Percentiles rank a stretch among this genome's conserved stretches.
These are phyloP conservation scores for Schizothorax lantsangensis DNA, from an alignment of 2,797 vertebrate genomes.

Conservation along the genomic window DNA sequence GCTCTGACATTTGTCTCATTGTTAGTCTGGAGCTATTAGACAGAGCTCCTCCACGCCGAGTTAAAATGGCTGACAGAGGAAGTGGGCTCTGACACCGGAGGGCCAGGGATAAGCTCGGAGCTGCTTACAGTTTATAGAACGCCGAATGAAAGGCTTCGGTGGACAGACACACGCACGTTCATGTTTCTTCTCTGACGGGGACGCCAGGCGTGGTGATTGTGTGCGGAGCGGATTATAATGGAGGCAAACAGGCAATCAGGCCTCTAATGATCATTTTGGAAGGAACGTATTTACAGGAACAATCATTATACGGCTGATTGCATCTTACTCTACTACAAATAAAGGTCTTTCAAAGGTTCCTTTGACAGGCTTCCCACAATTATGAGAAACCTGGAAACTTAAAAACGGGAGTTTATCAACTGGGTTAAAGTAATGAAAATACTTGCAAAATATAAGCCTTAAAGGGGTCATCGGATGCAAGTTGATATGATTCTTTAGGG, in stretches of 20 bases:
- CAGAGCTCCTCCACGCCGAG: constrained; percentile 37
- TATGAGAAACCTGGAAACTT: neutral
- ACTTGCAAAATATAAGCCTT: neutral
- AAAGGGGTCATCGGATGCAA: no score
- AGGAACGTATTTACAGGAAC: constrained; percentile 2
- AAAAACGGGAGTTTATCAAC: neutral
- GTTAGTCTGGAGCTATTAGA: constrained; percentile 44
- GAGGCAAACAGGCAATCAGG: neutral
- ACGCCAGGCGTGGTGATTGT: neutral
- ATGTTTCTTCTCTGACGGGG: constrained; percentile 3
- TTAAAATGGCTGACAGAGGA: constrained; percentile 41
- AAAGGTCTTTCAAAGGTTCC: neutral
- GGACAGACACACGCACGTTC: neutral
- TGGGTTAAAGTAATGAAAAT: neutral
- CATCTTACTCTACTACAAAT: neutral
- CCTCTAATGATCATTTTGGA: neutral
- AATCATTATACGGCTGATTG: neutral
- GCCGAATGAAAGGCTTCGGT: neutral
- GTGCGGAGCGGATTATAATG: neutral
- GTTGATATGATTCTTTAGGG: no score
- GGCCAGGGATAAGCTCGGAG: constrained; percentile 53
- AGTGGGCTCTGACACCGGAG: constrained; percentile 51
- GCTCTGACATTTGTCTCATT: constrained; percentile 43
- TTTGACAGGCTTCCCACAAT: no score
- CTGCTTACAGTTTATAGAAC: constrained; percentile 57